Evolutionary conservation across 64 coral and sea anemone genomes (phyloP).

Genomic region (Dendrophyllia cribrosa): DNA sequence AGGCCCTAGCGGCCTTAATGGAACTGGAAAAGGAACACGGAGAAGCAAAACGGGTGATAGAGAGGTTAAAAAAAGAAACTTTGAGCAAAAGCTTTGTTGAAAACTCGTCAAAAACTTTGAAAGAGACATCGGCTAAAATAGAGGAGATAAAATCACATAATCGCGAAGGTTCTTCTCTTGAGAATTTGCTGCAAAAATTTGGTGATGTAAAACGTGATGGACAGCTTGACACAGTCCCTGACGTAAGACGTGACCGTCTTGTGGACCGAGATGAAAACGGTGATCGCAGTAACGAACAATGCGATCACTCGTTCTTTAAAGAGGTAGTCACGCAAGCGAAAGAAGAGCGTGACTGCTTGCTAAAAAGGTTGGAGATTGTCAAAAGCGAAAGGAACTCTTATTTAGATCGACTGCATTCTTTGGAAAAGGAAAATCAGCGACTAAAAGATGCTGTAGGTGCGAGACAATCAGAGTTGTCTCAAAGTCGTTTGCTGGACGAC

Average conservation of each 20-base stretch:
- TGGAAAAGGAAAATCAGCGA: conserved; percentile 74
- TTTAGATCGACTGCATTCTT: conserved; percentile 59
- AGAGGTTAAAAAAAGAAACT: conserved; percentile 70
- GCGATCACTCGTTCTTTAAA: neutral
- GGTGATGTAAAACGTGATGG: neutral
- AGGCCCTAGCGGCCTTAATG: conserved; percentile 84
- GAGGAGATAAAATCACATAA: neutral
- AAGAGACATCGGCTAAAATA: neutral
- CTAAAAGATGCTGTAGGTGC: conserved; percentile 29
- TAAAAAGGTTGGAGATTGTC: conserved; percentile 41
- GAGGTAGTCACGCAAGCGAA: conserved; percentile 29
- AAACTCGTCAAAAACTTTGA: conserved; percentile 9
- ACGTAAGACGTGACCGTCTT: neutral
- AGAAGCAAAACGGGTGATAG: conserved; percentile 60
- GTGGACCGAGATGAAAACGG: neutral
- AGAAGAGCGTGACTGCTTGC: conserved; percentile 24
- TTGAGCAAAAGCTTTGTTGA: neutral
- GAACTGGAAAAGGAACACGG: conserved; percentile 89
- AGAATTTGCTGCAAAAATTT: neutral
- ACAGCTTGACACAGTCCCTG: neutral
- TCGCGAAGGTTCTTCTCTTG: neutral
- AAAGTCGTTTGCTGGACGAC: neutral
- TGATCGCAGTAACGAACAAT: neutral
- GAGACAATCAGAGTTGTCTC: neutral
- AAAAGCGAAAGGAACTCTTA: conserved; percentile 68